Evolutionary conservation across 2,797 vertebrate species (phyloP).

Genomic region (Phoeniculus purpureus): DNA sequence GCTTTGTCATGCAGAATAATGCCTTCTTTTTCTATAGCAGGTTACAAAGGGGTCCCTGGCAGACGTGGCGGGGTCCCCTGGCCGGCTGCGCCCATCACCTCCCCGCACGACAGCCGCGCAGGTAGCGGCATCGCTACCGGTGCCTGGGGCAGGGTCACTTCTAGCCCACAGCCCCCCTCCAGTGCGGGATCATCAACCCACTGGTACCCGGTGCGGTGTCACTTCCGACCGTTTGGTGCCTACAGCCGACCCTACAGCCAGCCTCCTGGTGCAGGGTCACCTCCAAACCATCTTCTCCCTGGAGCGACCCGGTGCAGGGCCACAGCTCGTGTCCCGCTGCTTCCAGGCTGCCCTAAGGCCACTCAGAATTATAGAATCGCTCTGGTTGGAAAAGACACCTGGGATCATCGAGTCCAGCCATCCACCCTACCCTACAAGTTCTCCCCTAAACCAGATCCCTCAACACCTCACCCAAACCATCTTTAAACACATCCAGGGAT

Average conservation of each 20-base stretch:
- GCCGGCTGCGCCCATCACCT: conserved; percentile 64
- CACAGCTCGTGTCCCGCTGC: neutral
- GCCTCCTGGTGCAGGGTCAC: too few species aligned
- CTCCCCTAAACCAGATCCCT: too few species aligned
- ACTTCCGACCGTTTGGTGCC: neutral
- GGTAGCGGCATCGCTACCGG: conserved; percentile 24
- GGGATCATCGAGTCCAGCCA: too few species aligned
- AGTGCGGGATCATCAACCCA: neutral
- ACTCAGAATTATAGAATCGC: too few species aligned
- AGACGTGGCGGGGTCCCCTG: conserved; percentile 46
- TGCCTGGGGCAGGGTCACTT: neutral
- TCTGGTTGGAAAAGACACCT: too few species aligned
- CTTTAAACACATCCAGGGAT: too few species aligned
- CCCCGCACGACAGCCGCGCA: conserved; percentile 56
- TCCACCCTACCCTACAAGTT: too few species aligned
- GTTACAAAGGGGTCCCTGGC: conserved; percentile 81
- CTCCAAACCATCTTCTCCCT: too few species aligned
- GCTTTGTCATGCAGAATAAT: conserved; percentile 96
- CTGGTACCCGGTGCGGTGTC: neutral
- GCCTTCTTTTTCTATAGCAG: conserved; percentile 85
- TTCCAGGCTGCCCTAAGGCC: neutral
- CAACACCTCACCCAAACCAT: too few species aligned
- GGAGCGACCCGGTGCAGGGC: too few species aligned
- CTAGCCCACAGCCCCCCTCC: too few species aligned
- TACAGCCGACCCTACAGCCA: neutral